Percentiles rank a stretch among this genome's conserved stretches.
phyloP scores from a whole-genome alignment of 2,113 vertebrate genomes.

The Brachypodius melanocephalos region DNA sequence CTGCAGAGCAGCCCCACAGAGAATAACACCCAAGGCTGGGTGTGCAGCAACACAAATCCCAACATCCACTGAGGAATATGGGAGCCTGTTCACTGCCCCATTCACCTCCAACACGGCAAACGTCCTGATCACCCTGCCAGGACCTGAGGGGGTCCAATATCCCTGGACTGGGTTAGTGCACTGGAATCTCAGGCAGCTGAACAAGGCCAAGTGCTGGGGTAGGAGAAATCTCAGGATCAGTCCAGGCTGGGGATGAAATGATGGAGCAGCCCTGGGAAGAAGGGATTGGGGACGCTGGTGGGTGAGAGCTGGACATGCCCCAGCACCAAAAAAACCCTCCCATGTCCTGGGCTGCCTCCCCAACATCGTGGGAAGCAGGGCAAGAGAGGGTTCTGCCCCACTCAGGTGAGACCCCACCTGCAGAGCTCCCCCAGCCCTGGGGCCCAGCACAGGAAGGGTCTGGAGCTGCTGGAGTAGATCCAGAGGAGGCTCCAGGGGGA shows the following conservation, averaged over 20 bases:
- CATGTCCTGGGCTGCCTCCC: not conserved
- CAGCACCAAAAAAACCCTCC: not conserved
- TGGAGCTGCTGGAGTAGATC: not conserved
- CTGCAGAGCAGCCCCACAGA: not conserved
- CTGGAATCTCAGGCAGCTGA: too few relatives aligned
- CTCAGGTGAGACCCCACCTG: not conserved
- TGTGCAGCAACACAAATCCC: not conserved
- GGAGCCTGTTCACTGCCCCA: not conserved
- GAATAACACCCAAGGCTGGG: accelerated
- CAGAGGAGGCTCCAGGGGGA: not conserved
- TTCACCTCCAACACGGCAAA: not conserved
- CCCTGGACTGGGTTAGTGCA: accelerated
- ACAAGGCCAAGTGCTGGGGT: accelerated
- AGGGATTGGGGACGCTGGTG: not conserved
- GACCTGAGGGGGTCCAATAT: accelerated
- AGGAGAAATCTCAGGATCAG: accelerated
- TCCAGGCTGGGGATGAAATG: not conserved
- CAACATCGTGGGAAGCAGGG: not conserved
- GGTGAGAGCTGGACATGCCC: not conserved
- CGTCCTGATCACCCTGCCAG: not conserved
- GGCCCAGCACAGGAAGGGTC: accelerated
- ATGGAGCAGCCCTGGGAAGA: not conserved
- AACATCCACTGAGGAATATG: accelerated
- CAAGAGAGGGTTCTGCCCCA: not conserved
- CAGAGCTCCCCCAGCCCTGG: not conserved